phyloP scores from a whole-genome alignment of 2,888 invertebrate genomes.

The Theretra japonica region DNA sequence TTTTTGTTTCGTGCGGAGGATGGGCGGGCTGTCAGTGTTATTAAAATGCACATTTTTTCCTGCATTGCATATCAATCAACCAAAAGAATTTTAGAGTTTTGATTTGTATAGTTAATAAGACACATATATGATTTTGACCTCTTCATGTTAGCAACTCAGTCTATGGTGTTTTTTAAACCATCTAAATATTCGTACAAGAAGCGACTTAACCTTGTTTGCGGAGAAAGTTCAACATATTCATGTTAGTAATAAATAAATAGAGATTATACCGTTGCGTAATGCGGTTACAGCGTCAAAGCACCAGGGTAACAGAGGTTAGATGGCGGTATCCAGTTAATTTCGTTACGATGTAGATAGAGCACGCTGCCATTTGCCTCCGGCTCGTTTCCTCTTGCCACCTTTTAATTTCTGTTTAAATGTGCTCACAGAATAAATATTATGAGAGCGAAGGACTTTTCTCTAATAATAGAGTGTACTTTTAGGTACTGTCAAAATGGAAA shows the following conservation, averaged over 20 bases:
- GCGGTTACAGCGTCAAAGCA: slow-evolving; percentile 58
- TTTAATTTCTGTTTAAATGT: slow-evolving; percentile 70
- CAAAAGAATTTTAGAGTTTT: neutral
- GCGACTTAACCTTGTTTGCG: slow-evolving; percentile 24
- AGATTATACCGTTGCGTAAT: slow-evolving; percentile 47
- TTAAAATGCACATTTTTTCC: neutral
- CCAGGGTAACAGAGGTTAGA: slow-evolving; percentile 57
- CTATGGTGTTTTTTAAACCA: neutral
- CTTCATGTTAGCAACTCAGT: neutral
- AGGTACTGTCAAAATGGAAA: slow-evolving; percentile 23
- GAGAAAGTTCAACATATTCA: slow-evolving; percentile 29
- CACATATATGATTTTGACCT: neutral
- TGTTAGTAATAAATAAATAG: slow-evolving; percentile 42
- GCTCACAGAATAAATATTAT: slow-evolving; percentile 56
- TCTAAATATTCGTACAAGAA: neutral
- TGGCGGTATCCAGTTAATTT: slow-evolving; percentile 71
- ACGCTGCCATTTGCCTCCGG: slow-evolving; percentile 65
- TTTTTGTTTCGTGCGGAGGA: too few species aligned
- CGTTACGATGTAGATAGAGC: slow-evolving; percentile 75
- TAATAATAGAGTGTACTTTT: slow-evolving; percentile 20
- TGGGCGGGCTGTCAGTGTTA: too few species aligned
- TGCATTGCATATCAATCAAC: neutral
- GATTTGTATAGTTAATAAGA: neutral
- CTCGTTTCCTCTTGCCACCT: slow-evolving; percentile 66
- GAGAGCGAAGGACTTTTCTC: slow-evolving; percentile 20